Percentiles rank a stretch among this genome's conserved stretches.
Evolutionary conservation across 2,797 vertebrate species (phyloP).

Genomic region (Coregonus sp.): DNA sequence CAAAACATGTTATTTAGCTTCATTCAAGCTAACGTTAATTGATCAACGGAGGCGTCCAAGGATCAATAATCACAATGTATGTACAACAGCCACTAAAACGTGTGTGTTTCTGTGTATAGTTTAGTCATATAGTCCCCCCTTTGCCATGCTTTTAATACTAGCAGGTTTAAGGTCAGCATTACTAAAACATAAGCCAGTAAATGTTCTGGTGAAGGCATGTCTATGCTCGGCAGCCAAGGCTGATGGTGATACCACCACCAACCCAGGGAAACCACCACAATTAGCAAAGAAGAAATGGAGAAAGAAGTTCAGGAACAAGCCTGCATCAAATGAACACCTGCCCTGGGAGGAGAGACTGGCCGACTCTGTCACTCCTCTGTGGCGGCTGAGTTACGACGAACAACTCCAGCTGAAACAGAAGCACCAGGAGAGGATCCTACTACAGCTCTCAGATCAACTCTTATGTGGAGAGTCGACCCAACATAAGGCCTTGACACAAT

Average conservation of each 20-base stretch:
- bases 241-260: neutral
- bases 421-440: slow-evolving; percentile 74
- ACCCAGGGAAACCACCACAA: neutral
- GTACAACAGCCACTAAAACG: neutral
- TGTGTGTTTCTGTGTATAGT: neutral
- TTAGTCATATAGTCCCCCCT: neutral
- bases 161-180: neutral
- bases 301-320: slow-evolving; percentile 36
- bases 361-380: slow-evolving; percentile 80
- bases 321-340: slow-evolving; percentile 18
- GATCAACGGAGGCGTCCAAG: too few relatives aligned
- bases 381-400: slow-evolving; percentile 82
- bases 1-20: too few relatives aligned
- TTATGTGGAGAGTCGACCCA: slow-evolving; percentile 36
- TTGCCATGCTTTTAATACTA: slow-evolving; percentile 37
- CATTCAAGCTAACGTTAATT: too few relatives aligned
- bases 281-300: slow-evolving; percentile 32
- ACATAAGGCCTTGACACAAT: slow-evolving; percentile 10
- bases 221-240: slow-evolving; percentile 14
- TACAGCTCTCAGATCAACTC: slow-evolving; percentile 62
- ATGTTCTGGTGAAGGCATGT: slow-evolving; percentile 15
- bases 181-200: slow-evolving; percentile 10
- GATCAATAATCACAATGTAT: too few relatives aligned
- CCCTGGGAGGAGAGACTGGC: slow-evolving; percentile 78
- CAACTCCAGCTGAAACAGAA: slow-evolving; percentile 85